Evolutionary conservation across 2,797 vertebrate species (phyloP).

Genomic region (Heterohyrax brucei): DNA sequence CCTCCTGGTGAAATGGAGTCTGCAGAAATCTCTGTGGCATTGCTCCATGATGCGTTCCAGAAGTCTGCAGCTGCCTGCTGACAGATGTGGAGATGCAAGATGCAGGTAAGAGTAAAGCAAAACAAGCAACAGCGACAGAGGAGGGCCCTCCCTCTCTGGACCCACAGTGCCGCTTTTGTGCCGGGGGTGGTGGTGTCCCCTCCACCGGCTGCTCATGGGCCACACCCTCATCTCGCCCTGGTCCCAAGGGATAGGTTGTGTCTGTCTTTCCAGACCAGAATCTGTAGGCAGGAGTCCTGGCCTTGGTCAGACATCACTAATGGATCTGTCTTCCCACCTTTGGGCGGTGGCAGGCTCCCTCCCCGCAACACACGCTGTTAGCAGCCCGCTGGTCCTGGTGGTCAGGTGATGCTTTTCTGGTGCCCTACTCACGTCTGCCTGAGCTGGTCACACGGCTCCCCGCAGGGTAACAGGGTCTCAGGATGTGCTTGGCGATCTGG

Average conservation of each 20-base stretch:
- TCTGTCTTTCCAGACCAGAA: not conserved
- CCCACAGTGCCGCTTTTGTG: not conserved
- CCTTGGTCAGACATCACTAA: not conserved
- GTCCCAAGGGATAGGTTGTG: not conserved
- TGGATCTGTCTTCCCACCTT: fast-evolving
- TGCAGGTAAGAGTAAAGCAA: not conserved
- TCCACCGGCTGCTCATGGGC: not conserved
- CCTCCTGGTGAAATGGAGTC: not conserved
- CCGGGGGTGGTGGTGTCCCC: not conserved
- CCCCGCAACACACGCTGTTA: too few species aligned
- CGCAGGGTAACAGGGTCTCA: not conserved
- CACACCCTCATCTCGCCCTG: not conserved
- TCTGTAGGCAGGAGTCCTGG: not conserved
- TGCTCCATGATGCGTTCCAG: not conserved
- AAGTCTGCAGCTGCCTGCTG: not conserved
- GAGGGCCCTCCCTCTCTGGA: not conserved
- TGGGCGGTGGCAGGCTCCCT: not conserved
- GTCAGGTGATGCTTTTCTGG: not conserved
- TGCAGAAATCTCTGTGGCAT: not conserved
- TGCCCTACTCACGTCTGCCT: not conserved
- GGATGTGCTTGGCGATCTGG: not conserved
- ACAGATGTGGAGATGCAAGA: not conserved
- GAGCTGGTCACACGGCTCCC: not conserved
- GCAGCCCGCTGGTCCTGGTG: not conserved
- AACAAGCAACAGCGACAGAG: not conserved